These are phyloP conservation scores for Limnephilus auricula DNA, from an alignment of 2,888 invertebrate species.

Conservation along the genomic window DNA sequence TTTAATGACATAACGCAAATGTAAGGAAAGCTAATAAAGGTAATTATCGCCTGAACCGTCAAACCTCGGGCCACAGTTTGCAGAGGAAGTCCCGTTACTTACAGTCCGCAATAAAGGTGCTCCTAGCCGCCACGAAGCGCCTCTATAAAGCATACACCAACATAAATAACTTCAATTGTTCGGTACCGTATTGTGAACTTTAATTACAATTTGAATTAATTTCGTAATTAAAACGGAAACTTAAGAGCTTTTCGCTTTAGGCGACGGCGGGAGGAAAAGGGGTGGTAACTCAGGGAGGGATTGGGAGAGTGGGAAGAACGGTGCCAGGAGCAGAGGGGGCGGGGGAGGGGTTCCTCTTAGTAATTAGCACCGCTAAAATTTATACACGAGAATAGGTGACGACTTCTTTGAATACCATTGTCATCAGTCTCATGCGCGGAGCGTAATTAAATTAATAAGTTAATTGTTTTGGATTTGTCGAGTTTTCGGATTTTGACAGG, in stretches of 20 bases:
- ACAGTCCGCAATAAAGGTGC: conserved; percentile 61
- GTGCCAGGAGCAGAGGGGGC: background rate
- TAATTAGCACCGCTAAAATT: conserved; percentile 65
- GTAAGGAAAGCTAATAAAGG: background rate
- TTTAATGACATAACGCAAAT: background rate
- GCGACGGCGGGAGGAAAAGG: conserved; percentile 54
- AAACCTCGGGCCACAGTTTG: conserved; percentile 18
- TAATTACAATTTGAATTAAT: conserved; percentile 81
- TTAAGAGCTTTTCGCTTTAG: conserved; percentile 72
- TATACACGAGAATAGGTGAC: conserved; percentile 61
- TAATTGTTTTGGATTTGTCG: conserved; percentile 5
- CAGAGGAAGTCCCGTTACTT: background rate
- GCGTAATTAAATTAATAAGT: conserved; percentile 12
- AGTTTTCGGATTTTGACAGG: background rate
- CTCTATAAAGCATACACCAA: conserved; percentile 78
- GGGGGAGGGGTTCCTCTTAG: conserved; percentile 48
- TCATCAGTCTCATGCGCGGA: conserved; percentile 6
- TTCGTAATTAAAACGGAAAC: conserved; percentile 81
- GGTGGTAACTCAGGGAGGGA: conserved; percentile 17
- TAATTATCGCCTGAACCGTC: background rate
- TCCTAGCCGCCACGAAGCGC: conserved; percentile 62
- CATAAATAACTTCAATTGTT: conserved; percentile 80
- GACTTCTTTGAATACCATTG: conserved; percentile 29
- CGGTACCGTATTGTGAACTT: conserved; percentile 80
- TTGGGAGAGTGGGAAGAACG: background rate